A percentile compares a stretch with the other conserved stretches of the same genome.
phyloP scores from a whole-genome alignment of 2,797 vertebrate genomes.

The Lepidocolaptes lacrymiger region DNA sequence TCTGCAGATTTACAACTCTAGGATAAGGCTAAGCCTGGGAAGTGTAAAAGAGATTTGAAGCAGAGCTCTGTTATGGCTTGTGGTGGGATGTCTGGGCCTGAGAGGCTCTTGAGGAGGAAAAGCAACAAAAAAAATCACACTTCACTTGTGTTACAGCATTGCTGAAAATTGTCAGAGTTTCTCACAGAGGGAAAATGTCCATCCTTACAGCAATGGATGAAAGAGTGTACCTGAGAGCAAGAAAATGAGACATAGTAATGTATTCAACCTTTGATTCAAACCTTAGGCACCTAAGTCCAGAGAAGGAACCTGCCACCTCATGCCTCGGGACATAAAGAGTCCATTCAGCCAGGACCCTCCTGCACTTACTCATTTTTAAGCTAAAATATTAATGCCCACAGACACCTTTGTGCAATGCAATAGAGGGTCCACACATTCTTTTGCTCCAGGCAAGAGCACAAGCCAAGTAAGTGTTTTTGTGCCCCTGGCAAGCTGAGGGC shows the following conservation, averaged over 20 bases:
- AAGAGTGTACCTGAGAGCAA: neutral
- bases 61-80: neutral
- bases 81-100: neutral
- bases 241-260: accelerated
- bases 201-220: neutral
- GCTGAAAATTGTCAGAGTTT: neutral
- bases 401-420: neutral
- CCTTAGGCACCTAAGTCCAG: neutral
- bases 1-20: neutral
- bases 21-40: neutral
- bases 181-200: neutral
- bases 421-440: neutral
- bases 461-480: neutral
- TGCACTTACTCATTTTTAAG: neutral
- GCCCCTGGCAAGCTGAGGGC: neutral
- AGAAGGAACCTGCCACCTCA: neutral
- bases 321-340: neutral
- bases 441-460: neutral
- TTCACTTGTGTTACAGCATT: neutral
- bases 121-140: neutral
- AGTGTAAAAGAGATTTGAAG: neutral
- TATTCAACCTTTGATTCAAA: neutral
- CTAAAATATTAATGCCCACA: neutral
- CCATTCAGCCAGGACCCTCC: neutral
- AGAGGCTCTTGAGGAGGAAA: neutral